Base-by-base conservation (phyloP, 1,140 invertebrate genomes). In the Myzus persicae region DNA sequence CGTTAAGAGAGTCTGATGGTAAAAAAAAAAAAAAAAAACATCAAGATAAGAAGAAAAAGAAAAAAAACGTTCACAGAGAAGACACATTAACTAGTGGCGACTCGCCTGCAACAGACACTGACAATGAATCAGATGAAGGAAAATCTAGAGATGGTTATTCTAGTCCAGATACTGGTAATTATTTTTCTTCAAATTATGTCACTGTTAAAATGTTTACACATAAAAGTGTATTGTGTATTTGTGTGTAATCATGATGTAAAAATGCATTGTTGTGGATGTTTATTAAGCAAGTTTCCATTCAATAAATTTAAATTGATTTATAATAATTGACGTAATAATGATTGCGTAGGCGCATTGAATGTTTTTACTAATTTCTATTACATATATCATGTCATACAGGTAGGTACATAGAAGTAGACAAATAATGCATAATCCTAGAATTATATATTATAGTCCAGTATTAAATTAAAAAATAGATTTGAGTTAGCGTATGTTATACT, bases 61-160 rank as follows among this genome's bases (percentile, higher is more conserved):
- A 84, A 93, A 93, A 93, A 51, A 31, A 93, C 46, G 48, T 48
- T 40, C 91, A 93, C 26, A 51, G 9, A 26, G 91, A 84, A 31
- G 91, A 93, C 46, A 51, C 81, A 22, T n/a, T 40, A 8, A 51
- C 46, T 7, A 84, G 44, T 40, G 91, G 20, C n/a, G 91, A 93
- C 18, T 92, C 90, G 20, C 44, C 81, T 14, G 91, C 31, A 31
- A 40, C 91, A 22, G 91, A 93, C 54, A 85, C 91, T 20, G 91
- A 93, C 40, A 85, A 93, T n/a, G 91, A 93, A 38, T 85, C 81
- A 11, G 91, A 93, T 42, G 90, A 92, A 4, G 91, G 91, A 38
- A 93, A 93, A 26, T 93, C 91, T 20, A 93, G 76, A 48, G 91
- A 93, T 84, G 91, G 91, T 40, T 93, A 85, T 67, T 93, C 81